Conservation (phyloP, 35 echinoderm and acorn worm species). For the Apostichopus japonicus region DNA sequence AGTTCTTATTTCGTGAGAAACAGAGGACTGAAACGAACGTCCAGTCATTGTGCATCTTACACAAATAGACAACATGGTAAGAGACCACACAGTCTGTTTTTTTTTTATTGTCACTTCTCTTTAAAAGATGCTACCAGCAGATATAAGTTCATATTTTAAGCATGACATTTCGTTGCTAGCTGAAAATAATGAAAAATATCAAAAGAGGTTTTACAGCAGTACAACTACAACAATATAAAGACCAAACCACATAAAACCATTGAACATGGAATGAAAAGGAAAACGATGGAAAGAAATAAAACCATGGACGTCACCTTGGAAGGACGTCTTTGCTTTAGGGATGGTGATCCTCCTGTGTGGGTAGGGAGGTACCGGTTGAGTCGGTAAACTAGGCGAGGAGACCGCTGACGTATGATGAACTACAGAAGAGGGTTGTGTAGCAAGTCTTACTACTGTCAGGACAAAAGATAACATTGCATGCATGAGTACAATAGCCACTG, state of each 20-base stretch:
- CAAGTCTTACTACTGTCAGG: background rate
- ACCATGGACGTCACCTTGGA: conserved; percentile 34
- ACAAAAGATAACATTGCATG: background rate
- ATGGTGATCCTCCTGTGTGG: conserved; percentile 27
- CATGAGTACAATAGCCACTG: background rate
- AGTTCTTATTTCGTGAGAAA: no score
- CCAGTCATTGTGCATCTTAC: no score
- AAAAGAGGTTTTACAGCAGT: background rate
- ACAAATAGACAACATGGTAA: no score
- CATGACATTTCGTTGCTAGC: no score
- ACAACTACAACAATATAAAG: conserved; percentile 6
- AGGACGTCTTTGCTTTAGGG: conserved; percentile 36
- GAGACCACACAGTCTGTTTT: no score
- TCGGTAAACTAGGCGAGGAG: conserved; percentile 10
- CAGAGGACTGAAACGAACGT: no score
- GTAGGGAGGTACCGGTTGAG: conserved; percentile 27
- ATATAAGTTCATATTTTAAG: no score
- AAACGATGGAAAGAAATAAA: background rate
- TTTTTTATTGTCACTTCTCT: no score
- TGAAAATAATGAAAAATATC: no score
- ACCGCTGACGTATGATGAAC: background rate
- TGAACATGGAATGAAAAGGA: conserved; percentile 11
- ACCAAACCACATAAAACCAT: background rate
- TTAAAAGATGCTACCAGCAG: no score
- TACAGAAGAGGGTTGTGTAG: conserved; percentile 3